phyloP scores from a whole-genome alignment of 1,140 invertebrate genomes.

The Drosophila insularis region DNA sequence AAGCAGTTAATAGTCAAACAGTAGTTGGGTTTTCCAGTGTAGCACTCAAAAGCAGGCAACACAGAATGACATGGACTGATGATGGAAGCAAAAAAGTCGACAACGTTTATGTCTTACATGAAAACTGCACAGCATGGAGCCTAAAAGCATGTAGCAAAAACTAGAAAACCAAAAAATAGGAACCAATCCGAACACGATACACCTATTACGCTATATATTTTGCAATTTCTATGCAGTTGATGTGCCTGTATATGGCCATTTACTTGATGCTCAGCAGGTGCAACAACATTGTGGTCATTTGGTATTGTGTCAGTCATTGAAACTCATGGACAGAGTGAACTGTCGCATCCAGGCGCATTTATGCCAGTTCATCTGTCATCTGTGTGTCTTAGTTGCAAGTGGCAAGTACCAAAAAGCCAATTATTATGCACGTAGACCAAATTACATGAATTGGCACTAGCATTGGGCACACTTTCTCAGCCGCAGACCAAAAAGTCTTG shows the following conservation, averaged over 20 bases:
- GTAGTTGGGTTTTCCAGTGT: neutral
- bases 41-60: constrained; percentile 44
- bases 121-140: neutral
- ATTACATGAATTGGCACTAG: constrained; percentile 48
- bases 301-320: neutral
- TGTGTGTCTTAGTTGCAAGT: constrained; percentile 14
- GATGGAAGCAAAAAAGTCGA: constrained; percentile 35
- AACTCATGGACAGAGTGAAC: neutral
- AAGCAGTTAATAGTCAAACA: neutral
- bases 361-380: neutral
- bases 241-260: neutral
- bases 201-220: too few species aligned
- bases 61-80: neutral
- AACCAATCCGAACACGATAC: too few species aligned
- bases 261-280: neutral
- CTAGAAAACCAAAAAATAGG: too few species aligned
- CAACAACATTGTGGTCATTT: neutral
- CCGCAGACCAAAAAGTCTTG: neutral
- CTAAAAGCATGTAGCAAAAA: constrained; percentile 20
- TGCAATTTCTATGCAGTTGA: neutral
- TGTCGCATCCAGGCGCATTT: constrained; percentile 4
- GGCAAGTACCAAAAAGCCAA: constrained; percentile 41
- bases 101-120: constrained; percentile 19
- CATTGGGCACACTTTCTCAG: constrained; percentile 69
- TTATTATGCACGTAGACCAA: constrained; percentile 59